Percentiles rank a stretch among this genome's conserved stretches.
Conservation (phyloP, 37 sponge, comb jelly and placozoan species). For the Chondrilla cf. caribensis region DNA sequence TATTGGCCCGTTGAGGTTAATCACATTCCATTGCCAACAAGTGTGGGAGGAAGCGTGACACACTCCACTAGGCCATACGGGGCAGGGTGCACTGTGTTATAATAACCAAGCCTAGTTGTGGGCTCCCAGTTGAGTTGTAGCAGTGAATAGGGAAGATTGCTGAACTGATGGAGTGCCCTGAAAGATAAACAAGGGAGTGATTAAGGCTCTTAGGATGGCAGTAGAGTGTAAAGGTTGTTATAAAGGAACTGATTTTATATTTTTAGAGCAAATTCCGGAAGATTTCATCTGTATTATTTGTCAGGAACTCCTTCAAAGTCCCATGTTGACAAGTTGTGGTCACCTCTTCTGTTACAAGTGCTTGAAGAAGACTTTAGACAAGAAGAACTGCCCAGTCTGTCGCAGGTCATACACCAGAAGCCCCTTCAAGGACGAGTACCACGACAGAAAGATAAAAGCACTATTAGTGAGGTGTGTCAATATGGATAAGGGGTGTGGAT, state of each 20-base stretch:
- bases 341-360: constrained; percentile 33
- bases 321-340: constrained; percentile 24
- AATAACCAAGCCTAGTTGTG: too few relatives aligned
- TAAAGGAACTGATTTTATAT: not conserved
- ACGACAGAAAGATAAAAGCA: constrained; percentile 21
- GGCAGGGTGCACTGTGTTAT: too few relatives aligned
- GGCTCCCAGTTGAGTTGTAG: too few relatives aligned
- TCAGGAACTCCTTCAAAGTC: constrained; percentile 8
- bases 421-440: constrained; percentile 17
- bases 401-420: not conserved
- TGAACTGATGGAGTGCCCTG: too few relatives aligned
- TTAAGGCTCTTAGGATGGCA: not conserved
- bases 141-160: too few relatives aligned
- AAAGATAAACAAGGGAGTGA: not conserved
- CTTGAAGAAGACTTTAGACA: constrained; percentile 5
- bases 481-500: not conserved
- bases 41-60: too few relatives aligned
- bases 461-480: not conserved
- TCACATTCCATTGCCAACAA: too few relatives aligned
- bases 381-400: constrained; percentile 19
- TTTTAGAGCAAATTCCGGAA: not conserved
- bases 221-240: not conserved
- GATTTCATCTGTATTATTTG: constrained; percentile 14
- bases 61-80: too few relatives aligned
- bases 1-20: too few relatives aligned